These are phyloP conservation scores for Adelphocoris suturalis DNA, from an alignment of 2,888 invertebrate species.

Conservation along the genomic window DNA sequence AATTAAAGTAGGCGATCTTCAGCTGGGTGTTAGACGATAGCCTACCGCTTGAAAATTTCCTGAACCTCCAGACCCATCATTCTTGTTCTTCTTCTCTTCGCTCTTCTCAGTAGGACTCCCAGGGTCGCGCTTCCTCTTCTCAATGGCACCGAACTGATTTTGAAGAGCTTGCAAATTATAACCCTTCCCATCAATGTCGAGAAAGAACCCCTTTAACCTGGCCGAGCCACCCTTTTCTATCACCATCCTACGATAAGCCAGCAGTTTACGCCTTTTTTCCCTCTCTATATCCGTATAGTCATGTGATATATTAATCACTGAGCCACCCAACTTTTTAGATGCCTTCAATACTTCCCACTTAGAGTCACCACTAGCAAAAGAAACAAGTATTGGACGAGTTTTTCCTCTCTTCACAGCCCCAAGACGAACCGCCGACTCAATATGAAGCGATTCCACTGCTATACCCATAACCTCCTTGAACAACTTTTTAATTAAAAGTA, in stretches of 20 bases:
- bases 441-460: not conserved
- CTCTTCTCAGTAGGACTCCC: not conserved
- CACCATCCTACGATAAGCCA: not conserved
- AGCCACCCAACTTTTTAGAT: not conserved
- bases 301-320: not conserved
- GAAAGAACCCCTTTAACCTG: not conserved
- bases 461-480: constrained; percentile 1
- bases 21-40: not conserved
- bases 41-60: not conserved
- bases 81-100: not conserved
- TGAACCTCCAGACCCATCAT: not conserved
- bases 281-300: not conserved
- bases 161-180: not conserved
- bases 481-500: not conserved
- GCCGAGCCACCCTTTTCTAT: not conserved
- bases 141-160: not conserved
- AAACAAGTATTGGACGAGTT: not conserved
- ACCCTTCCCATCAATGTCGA: not conserved
- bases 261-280: too few species aligned
- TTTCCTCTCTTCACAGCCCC: constrained; percentile 3
- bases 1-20: not conserved
- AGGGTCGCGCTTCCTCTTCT: not conserved
- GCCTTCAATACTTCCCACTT: not conserved
- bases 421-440: not conserved
- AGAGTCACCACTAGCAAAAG: not conserved